Conservation (phyloP, 1,140 invertebrate genomes). For the Aphaenogaster rudis region DNA sequence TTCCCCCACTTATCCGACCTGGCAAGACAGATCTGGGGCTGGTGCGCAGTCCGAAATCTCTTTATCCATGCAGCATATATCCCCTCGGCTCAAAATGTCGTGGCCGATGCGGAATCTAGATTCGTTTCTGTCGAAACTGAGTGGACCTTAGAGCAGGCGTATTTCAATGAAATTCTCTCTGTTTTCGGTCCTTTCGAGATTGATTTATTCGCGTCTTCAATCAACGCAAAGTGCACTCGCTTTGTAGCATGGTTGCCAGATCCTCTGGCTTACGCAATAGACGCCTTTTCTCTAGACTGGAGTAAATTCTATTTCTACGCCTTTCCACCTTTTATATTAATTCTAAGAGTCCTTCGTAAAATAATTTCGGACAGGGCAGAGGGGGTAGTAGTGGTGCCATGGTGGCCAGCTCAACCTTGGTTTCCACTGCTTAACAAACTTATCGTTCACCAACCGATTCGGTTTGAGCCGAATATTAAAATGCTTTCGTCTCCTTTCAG, state of each 20-base stretch:
- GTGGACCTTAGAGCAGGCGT: background rate
- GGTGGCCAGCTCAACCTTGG: conserved; percentile 27
- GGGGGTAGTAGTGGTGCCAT: background rate
- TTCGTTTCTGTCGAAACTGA: background rate
- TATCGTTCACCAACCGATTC: background rate
- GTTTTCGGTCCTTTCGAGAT: conserved; percentile 8
- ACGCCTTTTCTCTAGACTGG: conserved; percentile 31
- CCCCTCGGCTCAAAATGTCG: background rate
- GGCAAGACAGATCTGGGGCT: conserved; percentile 6
- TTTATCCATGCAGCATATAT: conserved; percentile 33
- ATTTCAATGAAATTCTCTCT: background rate
- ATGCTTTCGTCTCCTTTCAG: conserved; percentile 3
- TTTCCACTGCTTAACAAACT: conserved; percentile 28
- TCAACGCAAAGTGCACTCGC: conserved; percentile 20
- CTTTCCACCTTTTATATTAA: conserved; percentile 22
- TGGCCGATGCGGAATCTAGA: conserved; percentile 25
- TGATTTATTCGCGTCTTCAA: conserved; percentile 28
- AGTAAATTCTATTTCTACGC: conserved; percentile 20
- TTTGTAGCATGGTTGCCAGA: conserved; percentile 13
- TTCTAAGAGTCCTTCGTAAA: background rate
- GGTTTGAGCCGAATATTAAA: background rate
- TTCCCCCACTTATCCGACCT: background rate
- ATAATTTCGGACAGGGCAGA: background rate
- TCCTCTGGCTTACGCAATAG: background rate
- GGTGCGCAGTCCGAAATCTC: conserved; percentile 1